Base-by-base conservation (phyloP, 2,888 invertebrate species). In the Hydrotaea cyrtoneurina region DNA sequence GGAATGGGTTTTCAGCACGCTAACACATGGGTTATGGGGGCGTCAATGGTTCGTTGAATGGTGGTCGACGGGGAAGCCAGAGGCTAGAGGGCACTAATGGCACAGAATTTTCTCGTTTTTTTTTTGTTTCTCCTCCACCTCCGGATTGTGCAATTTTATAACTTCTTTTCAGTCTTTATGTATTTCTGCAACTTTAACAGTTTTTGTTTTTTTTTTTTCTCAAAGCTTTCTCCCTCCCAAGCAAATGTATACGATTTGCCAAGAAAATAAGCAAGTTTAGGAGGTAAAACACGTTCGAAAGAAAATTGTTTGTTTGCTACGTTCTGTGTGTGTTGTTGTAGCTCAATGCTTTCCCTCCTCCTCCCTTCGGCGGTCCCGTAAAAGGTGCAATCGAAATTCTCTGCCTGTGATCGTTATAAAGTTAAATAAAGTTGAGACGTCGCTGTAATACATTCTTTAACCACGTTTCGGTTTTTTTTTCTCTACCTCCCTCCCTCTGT, bases 1-100 rank as follows among this genome's bases (percentile, higher is more conserved):
- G 21, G 17, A 66, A 64, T 64, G 36, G 77, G 71, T 76, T 69
- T 78, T 71, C 76, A 80, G 21, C 59, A 59, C 64, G 21, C 74
- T 19, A 80, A 75, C 71, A 80, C 74, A 69, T 72, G 71, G 43
- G 53, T 75, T 39, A 43, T 10, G 55, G 17, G 64, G 43, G 43
- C 43, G 43, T 10, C 43, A 43, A 43, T 15, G 43, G 10, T 7
- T 7, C 43, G 43, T 43, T 15, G n/a, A 50, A 50, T n/a, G 5
- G 1, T 50, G 50, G 50, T n/a, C 50, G 15, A 15, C 50, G 50
- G n/a, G 2, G n/a, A n/a, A 2, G 50, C 50, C 50, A 50, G n/a
- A 50, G 50, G 50, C 50, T 50, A 50, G 50, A 50, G 50, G 50
- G n/a, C 50, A 50, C 50, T 50, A 50, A 50, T 50, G 50, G 50